Conservation (phyloP, 2,797 vertebrate species). For the Sebastes oblongus region DNA sequence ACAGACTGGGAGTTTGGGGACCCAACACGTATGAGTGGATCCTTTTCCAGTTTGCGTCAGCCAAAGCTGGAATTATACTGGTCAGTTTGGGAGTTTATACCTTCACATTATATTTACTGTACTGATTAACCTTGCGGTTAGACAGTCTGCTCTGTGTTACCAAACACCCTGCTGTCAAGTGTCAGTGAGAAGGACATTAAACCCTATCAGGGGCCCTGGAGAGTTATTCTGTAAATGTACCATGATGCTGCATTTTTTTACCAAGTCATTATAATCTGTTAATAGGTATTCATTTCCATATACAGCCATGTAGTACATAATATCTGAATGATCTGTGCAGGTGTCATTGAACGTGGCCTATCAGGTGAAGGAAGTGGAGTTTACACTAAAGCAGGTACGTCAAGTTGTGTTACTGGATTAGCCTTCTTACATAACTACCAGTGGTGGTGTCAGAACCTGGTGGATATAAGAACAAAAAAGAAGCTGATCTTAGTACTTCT, state of each 20-base stretch:
- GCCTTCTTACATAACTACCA: background rate
- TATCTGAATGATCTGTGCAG: constrained; percentile 55
- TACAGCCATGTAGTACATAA: background rate
- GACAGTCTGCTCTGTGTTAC: background rate
- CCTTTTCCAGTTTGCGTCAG: constrained; percentile 90
- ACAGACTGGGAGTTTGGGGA: constrained; percentile 91
- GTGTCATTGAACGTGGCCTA: constrained; percentile 91
- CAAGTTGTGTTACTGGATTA: background rate
- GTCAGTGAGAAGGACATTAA: no score
- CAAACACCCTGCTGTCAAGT: background rate
- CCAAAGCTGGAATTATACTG: constrained; percentile 91
- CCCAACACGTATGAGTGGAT: constrained; percentile 92
- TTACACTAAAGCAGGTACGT: constrained; percentile 85
- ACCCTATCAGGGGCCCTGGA: no score
- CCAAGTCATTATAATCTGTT: no score
- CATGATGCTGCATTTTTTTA: no score
- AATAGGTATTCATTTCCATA: background rate
- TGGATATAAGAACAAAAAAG: background rate
- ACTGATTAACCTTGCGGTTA: background rate
- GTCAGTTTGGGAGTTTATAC: constrained; percentile 73
- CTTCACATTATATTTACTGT: background rate
- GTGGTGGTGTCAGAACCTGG: background rate
- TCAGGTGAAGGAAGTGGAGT: constrained; percentile 85
- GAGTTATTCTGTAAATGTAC: no score
- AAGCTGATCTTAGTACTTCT: background rate